Evolutionary conservation across 2,888 invertebrate genomes (phyloP).

Genomic region (Phrixothrix hirtus): DNA sequence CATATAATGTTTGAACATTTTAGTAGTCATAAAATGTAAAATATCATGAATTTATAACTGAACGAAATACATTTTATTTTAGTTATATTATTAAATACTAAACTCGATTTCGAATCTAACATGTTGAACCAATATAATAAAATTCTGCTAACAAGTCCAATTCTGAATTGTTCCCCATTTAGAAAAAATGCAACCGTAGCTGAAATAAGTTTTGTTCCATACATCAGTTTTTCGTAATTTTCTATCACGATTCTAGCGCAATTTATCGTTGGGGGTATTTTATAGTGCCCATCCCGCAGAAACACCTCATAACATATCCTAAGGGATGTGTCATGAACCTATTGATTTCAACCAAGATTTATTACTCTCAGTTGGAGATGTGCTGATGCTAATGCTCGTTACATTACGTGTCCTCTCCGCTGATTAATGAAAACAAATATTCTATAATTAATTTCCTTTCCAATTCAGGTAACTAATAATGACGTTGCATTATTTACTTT

Average conservation of each 20-base stretch:
- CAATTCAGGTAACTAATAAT: constrained; percentile 9
- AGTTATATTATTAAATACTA: too few relatives aligned
- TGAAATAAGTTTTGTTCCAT: constrained; percentile 14
- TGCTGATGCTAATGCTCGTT: constrained; percentile 28
- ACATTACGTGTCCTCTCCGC: constrained; percentile 16
- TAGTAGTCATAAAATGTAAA: too few relatives aligned
- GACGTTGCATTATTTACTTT: constrained; percentile 15
- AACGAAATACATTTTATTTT: too few relatives aligned
- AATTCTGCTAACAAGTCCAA: constrained; percentile 6
- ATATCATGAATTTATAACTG: too few relatives aligned
- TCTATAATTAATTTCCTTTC: constrained; percentile 32
- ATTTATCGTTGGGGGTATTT: constrained; percentile 18
- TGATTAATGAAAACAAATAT: constrained; percentile 31
- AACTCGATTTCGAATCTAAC: too few relatives aligned
- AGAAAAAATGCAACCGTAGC: constrained; percentile 17
- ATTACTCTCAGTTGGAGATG: constrained; percentile 23
- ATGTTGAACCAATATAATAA: constrained; percentile 4
- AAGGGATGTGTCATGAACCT: constrained; percentile 29
- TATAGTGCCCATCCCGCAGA: constrained; percentile 23
- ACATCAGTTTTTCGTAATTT: constrained; percentile 24
- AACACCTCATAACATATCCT: constrained; percentile 31
- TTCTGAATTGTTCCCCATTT: constrained; percentile 14
- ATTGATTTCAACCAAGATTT: constrained; percentile 33
- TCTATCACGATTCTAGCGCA: constrained; percentile 12
- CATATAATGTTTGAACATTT: too few relatives aligned